phyloP scores from a whole-genome alignment of 2,888 invertebrate species.

The Drosophila siamana region DNA sequence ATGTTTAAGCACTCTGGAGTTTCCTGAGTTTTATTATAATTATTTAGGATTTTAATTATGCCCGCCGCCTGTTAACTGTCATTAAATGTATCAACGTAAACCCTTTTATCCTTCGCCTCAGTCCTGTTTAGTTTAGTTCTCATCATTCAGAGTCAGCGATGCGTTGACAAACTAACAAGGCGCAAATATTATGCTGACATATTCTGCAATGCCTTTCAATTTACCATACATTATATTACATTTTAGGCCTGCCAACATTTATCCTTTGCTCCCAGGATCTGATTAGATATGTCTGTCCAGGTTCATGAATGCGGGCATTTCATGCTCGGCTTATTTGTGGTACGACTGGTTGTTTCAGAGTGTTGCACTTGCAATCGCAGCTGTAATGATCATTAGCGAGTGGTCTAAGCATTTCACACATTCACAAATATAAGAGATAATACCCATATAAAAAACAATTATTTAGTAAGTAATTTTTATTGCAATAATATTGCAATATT shows the following conservation, averaged over 20 bases:
- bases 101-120: neutral
- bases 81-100: constrained; percentile 69
- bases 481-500: no score
- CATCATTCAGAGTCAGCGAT: constrained; percentile 69
- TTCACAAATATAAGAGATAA: no score
- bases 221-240: constrained; percentile 62
- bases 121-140: constrained; percentile 16
- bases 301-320: constrained; percentile 59
- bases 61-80: constrained; percentile 74
- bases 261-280: constrained; percentile 40
- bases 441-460: no score
- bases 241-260: constrained; percentile 44
- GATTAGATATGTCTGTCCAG: constrained; percentile 7
- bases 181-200: constrained; percentile 74
- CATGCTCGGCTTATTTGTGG: constrained; percentile 76
- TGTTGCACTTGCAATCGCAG: constrained; percentile 37
- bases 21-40: constrained; percentile 33
- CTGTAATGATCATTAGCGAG: constrained; percentile 9
- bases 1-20: constrained; percentile 38
- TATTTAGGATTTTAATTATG: constrained; percentile 77
- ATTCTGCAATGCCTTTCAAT: constrained; percentile 73
- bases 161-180: constrained; percentile 79
- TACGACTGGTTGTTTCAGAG: constrained; percentile 3
- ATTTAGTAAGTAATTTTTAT: no score
- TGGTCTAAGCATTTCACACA: constrained; percentile 32